Conservation (phyloP, 2,888 invertebrate genomes). For the Microplitis deprimator region DNA sequence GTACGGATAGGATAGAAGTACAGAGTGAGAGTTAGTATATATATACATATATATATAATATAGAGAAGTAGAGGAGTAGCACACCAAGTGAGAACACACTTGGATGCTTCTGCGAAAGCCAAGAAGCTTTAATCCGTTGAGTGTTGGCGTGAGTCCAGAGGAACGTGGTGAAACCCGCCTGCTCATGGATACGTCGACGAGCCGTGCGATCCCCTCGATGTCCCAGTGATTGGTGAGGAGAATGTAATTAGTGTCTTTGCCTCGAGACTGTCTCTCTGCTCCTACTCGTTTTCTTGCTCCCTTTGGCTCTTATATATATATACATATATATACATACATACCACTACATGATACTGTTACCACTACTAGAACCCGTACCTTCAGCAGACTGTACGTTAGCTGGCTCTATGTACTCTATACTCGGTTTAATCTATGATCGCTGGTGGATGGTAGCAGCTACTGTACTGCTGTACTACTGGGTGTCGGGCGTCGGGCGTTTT, state of each 20-base stretch:
- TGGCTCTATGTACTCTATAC: neutral
- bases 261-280: slow-evolving; percentile 15
- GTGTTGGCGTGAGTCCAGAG: slow-evolving; percentile 66
- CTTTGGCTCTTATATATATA: neutral
- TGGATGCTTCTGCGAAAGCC: slow-evolving; percentile 50
- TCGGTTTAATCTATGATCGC: slow-evolving; percentile 29
- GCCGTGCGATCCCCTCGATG: slow-evolving; percentile 35
- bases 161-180: slow-evolving; percentile 47
- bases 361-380: neutral
- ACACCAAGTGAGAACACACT: slow-evolving; percentile 15
- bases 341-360: slow-evolving; percentile 9
- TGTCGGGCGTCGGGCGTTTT: neutral
- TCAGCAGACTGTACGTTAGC: too few relatives aligned
- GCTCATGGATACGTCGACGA: slow-evolving; percentile 47
- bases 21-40: too few relatives aligned
- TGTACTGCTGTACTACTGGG: slow-evolving; percentile 5
- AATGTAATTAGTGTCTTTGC: slow-evolving; percentile 62
- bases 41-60: slow-evolving; percentile 33
- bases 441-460: neutral
- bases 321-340: neutral
- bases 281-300: neutral
- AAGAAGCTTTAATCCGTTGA: slow-evolving; percentile 67
- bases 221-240: slow-evolving; percentile 63
- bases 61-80: neutral
- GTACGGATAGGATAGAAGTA: slow-evolving; percentile 11